Evolutionary conservation across 2,797 vertebrate species (phyloP), one percentile per base, ranked within the genome.

Genomic region (Catamblyrhynchus diadema): DNA sequence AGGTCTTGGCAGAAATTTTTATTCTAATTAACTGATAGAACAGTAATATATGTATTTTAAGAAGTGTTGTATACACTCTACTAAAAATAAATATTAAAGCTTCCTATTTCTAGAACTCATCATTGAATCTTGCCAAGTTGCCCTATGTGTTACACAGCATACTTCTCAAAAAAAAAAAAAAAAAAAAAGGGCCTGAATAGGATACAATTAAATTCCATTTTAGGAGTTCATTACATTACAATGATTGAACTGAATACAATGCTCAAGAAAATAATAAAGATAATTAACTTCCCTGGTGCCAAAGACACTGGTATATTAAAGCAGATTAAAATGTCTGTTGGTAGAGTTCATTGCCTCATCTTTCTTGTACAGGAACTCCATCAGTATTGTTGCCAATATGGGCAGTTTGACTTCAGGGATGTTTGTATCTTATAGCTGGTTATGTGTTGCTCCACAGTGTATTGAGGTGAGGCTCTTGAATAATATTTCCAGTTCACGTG

Each of bases 91-190:
- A 59, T 71, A 42, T 42, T 75, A 72, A 73, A 81, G 21, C 15
- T 75, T 82, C n/a, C 69, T 83, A 41, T 84, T 92, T 95, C 71
- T 92, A 88, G 56, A 95, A 41, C 35, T 77, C 41, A 11, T 90
- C 4, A 11, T 8, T 77, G 56, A 67, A 47, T 85, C 48, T 75
- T 90, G 69, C 78, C 71, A 87, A 77, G n/a, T 88, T 92, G 60
- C 22, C 33, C 67, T 71, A 9, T 42, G 59, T 2, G 3, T 70
- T 82, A 66, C 2, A 11, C 60, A 70, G 23, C 37, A 35, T 5
- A 3, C 33, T 77, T 77, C 14, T 77, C 25, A 35, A 54, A 64
- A 20, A 64, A 60, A 45, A 48, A 22, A n/a, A 48, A 27, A 50
- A 44, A 54, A 42, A 53, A 21, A 37, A 50, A 9, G 1, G 2